These are phyloP conservation scores for Cheilosia variabilis DNA, from an alignment of 2,888 invertebrate genomes.

Conservation along the genomic window DNA sequence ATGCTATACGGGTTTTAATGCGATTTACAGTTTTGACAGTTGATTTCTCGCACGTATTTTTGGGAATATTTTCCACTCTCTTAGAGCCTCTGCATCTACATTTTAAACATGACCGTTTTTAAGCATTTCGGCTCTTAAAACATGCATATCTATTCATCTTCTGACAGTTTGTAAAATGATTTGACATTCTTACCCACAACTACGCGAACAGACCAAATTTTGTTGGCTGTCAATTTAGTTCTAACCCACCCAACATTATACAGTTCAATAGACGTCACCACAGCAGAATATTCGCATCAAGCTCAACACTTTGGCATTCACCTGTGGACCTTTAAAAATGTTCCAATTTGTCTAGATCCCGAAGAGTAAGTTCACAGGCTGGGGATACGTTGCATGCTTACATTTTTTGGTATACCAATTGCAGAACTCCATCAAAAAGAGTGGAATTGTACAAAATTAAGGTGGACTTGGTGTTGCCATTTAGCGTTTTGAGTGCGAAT, in stretches of 20 bases:
- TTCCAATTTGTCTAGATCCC: constrained; percentile 78
- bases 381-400: background rate
- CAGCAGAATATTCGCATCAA: constrained; percentile 77
- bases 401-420: constrained; percentile 67
- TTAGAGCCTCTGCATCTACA: too few species aligned
- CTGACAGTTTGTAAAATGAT: too few species aligned
- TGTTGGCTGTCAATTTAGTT: too few species aligned
- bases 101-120: too few species aligned
- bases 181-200: too few species aligned
- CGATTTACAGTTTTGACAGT: too few species aligned
- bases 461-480: constrained; percentile 77
- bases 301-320: constrained; percentile 78
- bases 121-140: too few species aligned
- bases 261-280: constrained; percentile 77
- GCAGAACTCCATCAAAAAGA: constrained; percentile 77
- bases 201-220: too few species aligned
- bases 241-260: too few species aligned
- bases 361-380: constrained; percentile 76
- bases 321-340: constrained; percentile 80
- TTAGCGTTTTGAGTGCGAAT: constrained; percentile 78
- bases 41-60: too few species aligned
- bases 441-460: constrained; percentile 76
- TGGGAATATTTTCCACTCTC: too few species aligned
- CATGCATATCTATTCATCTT: too few species aligned
- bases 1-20: background rate